These are phyloP conservation scores for Tuberolachnus salignus DNA, from an alignment of 2,888 invertebrate genomes.

Conservation along the genomic window DNA sequence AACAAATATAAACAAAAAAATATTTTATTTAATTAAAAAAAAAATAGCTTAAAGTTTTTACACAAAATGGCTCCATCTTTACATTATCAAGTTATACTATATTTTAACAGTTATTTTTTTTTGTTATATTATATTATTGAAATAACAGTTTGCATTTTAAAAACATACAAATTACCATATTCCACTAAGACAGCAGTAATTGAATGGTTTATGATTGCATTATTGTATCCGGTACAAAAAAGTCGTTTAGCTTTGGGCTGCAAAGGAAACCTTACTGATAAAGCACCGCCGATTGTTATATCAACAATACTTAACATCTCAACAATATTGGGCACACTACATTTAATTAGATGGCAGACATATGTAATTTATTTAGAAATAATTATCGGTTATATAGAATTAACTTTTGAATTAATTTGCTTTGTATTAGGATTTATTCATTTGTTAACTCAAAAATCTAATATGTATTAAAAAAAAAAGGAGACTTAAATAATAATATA, in stretches of 20 bases:
- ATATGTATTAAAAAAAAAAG: constrained; percentile 42
- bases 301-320: constrained; percentile 45
- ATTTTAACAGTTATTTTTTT: constrained; percentile 50
- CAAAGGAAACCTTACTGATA: constrained; percentile 54
- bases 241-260: constrained; percentile 46
- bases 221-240: constrained; percentile 45
- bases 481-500: neutral
- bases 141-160: constrained; percentile 34
- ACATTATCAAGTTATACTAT: constrained; percentile 50
- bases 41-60: neutral
- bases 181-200: constrained; percentile 17
- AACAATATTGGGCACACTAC: constrained; percentile 41
- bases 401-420: constrained; percentile 40
- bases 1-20: neutral
- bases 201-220: constrained; percentile 46
- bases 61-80: constrained; percentile 48
- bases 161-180: constrained; percentile 51
- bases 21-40: neutral
- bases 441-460: constrained; percentile 51
- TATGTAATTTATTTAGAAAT: constrained; percentile 51
- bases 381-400: constrained; percentile 49
- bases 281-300: constrained; percentile 45
- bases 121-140: constrained; percentile 43
- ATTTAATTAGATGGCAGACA: constrained; percentile 52
- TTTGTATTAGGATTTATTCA: constrained; percentile 51